These are phyloP conservation scores for Luperina testacea DNA, from an alignment of 2,888 invertebrate species.

Conservation along the genomic window DNA sequence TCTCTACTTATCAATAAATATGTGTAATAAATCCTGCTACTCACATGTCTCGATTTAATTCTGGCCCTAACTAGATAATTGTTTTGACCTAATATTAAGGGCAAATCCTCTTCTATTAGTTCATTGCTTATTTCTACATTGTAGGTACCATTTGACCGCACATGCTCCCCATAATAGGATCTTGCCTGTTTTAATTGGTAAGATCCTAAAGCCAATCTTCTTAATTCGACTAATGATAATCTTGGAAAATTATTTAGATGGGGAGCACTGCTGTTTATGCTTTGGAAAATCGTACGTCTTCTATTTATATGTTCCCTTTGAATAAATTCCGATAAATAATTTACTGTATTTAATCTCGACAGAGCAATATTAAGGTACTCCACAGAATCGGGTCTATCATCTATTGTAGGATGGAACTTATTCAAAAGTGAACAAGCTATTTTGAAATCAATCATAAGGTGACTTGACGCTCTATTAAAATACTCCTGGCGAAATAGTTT, in stretches of 20 bases:
- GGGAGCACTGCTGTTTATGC: slow-evolving; percentile 23
- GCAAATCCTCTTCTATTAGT: too few species aligned
- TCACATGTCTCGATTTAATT: slow-evolving; percentile 3
- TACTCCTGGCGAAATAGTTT: slow-evolving; percentile 27
- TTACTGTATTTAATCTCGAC: slow-evolving; percentile 10
- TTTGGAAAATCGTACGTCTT: slow-evolving; percentile 6
- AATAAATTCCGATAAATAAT: too few species aligned
- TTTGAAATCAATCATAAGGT: slow-evolving; percentile 25
- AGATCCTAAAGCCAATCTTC: too few species aligned
- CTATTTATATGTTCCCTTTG: slow-evolving; percentile 7
- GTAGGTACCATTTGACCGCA: too few species aligned
- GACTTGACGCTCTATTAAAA: slow-evolving; percentile 26
- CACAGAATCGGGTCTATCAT: slow-evolving; percentile 13
- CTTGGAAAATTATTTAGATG: slow-evolving; percentile 28
- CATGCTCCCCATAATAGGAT: too few species aligned
- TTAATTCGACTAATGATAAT: not conserved
- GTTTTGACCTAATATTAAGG: not conserved
- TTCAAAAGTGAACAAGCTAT: slow-evolving; percentile 15
- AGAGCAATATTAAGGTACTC: slow-evolving; percentile 11
- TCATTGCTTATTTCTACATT: too few species aligned
- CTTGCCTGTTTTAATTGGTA: too few species aligned
- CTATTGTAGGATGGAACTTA: slow-evolving; percentile 28
- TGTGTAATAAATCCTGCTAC: slow-evolving; percentile 3
- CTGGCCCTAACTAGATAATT: slow-evolving; percentile 15
- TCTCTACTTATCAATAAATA: slow-evolving; percentile 21